phyloP scores from a whole-genome alignment of 2,797 vertebrate genomes.

The Gorsachius magnificus region DNA sequence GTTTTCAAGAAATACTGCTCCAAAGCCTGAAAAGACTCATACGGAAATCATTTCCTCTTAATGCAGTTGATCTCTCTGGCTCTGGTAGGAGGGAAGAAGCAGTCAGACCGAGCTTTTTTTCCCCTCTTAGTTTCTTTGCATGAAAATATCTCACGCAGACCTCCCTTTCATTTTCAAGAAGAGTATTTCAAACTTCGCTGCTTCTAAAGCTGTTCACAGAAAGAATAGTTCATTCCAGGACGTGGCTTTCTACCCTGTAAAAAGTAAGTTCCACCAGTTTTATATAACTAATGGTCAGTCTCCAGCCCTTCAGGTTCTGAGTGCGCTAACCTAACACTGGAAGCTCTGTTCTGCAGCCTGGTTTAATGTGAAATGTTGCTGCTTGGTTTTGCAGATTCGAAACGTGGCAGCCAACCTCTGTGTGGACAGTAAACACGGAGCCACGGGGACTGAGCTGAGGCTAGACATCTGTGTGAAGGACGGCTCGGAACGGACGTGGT shows the following conservation, averaged over 20 bases:
- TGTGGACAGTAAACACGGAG: constrained; percentile 88
- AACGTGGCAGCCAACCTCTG: constrained; percentile 84
- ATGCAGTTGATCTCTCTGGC: not conserved
- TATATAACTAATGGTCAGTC: not conserved
- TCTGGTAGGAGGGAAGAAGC: not conserved
- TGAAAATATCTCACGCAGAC: not conserved
- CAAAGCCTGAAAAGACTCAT: not conserved
- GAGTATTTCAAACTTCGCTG: not conserved
- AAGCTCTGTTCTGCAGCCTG: not conserved
- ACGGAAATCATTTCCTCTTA: not conserved
- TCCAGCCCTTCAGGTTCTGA: not conserved
- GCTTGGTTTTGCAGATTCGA: constrained; percentile 79
- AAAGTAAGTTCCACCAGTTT: not conserved
- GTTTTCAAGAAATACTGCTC: not conserved
- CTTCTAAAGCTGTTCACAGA: not conserved
- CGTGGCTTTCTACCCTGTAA: not conserved
- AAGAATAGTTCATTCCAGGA: not conserved
- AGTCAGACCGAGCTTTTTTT: not conserved
- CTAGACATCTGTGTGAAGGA: constrained; percentile 87
- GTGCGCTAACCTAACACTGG: not conserved
- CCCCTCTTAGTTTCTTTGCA: not conserved
- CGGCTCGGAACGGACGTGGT: constrained; percentile 88
- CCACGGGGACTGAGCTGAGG: constrained; percentile 84
- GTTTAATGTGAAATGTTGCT: not conserved
- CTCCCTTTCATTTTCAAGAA: not conserved